A percentile compares a stretch with the other conserved stretches of the same genome.
These are phyloP conservation scores for Alfaro cultratus DNA, from an alignment of 2,797 vertebrate species.

Conservation along the genomic window DNA sequence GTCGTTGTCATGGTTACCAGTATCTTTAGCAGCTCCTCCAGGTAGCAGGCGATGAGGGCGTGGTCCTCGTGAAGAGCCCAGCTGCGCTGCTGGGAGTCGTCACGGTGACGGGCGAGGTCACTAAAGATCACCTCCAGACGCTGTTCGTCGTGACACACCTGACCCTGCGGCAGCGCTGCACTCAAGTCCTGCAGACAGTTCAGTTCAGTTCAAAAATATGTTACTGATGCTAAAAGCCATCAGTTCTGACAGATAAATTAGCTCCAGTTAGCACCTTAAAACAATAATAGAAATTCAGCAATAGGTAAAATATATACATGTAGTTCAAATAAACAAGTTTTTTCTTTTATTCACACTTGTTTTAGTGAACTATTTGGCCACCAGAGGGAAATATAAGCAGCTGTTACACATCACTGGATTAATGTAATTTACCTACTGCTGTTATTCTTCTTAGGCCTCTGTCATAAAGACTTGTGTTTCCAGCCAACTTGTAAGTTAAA, in stretches of 20 bases:
- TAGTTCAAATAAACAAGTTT: background rate
- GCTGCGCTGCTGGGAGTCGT: conserved; percentile 96
- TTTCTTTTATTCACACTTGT: background rate
- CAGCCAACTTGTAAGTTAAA: background rate
- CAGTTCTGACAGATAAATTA: background rate
- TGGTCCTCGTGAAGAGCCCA: conserved; percentile 97
- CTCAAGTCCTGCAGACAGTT: conserved; percentile 82
- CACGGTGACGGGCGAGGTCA: conserved; percentile 90
- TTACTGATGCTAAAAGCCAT: background rate
- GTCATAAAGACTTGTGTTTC: background rate
- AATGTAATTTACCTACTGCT: background rate
- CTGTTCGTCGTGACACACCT: conserved; percentile 95
- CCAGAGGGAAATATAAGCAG: background rate
- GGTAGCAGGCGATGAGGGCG: conserved; percentile 92
- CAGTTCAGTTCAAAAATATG: background rate
- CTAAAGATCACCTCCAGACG: conserved; percentile 95
- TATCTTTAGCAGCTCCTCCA: conserved; percentile 96
- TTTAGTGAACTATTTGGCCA: background rate
- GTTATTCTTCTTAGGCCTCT: background rate
- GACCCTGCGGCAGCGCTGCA: conserved; percentile 88
- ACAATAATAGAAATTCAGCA: background rate
- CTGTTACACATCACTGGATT: background rate
- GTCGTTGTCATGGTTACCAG: conserved; percentile 80
- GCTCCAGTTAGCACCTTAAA: background rate
- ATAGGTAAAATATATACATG: background rate